These are phyloP conservation scores for Paramormyrops hopkinsi DNA, from an alignment of 2,797 vertebrate species.

Conservation along the genomic window DNA sequence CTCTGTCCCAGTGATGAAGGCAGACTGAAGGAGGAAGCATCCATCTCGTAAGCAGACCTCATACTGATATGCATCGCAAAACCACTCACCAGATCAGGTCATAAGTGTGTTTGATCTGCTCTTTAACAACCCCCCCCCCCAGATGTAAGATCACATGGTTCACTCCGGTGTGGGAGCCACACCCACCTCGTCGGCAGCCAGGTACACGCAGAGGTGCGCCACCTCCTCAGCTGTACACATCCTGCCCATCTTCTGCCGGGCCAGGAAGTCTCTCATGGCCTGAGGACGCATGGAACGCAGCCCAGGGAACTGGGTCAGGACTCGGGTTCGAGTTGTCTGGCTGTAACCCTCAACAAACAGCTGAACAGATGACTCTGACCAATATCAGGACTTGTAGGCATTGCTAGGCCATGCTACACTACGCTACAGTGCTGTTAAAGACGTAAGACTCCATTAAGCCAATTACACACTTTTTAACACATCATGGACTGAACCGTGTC, in stretches of 20 bases:
- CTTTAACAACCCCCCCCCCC: not conserved
- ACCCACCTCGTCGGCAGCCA: conserved; percentile 91
- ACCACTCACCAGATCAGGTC: not conserved
- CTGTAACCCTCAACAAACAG: not conserved
- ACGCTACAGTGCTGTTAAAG: not conserved
- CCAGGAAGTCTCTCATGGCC: conserved; percentile 82
- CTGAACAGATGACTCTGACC: not conserved
- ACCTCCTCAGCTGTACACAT: conserved; percentile 88
- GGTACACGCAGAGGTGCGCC: conserved; percentile 82
- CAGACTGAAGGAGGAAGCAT: conserved; percentile 65
- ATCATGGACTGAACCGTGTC: not conserved
- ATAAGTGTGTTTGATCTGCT: not conserved
- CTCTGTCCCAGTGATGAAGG: conserved; percentile 84
- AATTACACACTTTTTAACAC: not conserved
- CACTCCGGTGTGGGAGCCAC: not conserved
- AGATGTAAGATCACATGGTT: not conserved
- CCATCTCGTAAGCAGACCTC: not conserved
- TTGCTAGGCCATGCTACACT: not conserved
- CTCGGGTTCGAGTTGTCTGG: not conserved
- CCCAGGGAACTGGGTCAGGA: not conserved
- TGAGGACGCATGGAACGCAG: conserved; percentile 36
- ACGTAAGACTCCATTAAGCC: not conserved
- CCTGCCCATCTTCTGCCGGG: conserved; percentile 82
- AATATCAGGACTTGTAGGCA: not conserved
- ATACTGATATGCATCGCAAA: not conserved